A percentile compares a stretch with the other conserved stretches of the same genome.
Evolutionary conservation across 1,140 invertebrate species (phyloP).

Genomic region (Frieseomelitta varia): DNA sequence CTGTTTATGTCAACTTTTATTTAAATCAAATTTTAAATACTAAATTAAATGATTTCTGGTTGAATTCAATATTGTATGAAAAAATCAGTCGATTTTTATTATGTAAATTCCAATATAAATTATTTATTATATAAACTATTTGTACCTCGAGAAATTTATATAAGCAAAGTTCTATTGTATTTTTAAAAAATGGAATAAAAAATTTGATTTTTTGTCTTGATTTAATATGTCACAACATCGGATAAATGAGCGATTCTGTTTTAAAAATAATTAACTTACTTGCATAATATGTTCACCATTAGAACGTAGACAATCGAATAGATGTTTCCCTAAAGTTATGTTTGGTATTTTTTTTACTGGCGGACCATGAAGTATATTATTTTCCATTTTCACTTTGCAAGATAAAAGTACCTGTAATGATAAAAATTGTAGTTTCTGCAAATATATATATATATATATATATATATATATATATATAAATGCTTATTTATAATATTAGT

Average conservation of each 20-base stretch:
- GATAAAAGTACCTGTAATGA: not conserved
- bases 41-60: no score
- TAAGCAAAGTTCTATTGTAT: no score
- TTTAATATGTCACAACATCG: not conserved
- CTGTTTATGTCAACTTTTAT: no score
- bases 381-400: conserved; percentile 13
- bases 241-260: not conserved
- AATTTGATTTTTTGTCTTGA: no score
- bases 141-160: no score
- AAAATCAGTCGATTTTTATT: no score
- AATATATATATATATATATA: not conserved
- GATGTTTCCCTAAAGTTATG: conserved; percentile 55
- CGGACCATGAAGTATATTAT: conserved; percentile 42
- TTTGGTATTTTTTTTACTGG: conserved; percentile 16
- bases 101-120: no score
- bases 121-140: no score
- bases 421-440: not conserved
- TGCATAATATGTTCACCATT: conserved; percentile 31
- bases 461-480: not conserved
- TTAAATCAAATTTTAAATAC: no score
- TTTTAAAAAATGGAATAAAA: no score
- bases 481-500: no score
- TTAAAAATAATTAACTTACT: conserved; percentile 37
- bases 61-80: no score
- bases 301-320: conserved; percentile 39